A percentile compares a stretch with the other conserved stretches of the same genome.
These are phyloP conservation scores for Cyclophora punctaria DNA, from an alignment of 2,888 invertebrate species.

Conservation along the genomic window DNA sequence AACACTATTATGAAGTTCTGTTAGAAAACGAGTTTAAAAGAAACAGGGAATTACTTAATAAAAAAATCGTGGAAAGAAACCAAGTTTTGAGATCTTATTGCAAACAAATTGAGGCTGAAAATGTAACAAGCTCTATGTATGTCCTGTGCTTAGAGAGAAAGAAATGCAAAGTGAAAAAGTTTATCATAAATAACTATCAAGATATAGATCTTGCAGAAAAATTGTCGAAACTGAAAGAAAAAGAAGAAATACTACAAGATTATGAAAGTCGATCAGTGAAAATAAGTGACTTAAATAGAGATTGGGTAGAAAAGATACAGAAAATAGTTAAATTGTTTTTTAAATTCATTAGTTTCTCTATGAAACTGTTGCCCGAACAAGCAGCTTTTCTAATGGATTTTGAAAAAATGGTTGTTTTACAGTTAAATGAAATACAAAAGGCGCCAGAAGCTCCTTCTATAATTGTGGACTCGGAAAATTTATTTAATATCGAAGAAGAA, in stretches of 20 bases:
- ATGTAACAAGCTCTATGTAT: slow-evolving; percentile 57
- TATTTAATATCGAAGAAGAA: slow-evolving; percentile 37
- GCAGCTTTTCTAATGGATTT: slow-evolving; percentile 56
- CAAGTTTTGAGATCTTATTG: slow-evolving; percentile 51
- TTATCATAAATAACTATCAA: slow-evolving; percentile 47
- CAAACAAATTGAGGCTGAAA: slow-evolving; percentile 48
- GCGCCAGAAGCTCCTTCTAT: slow-evolving; percentile 34
- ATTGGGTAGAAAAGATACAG: slow-evolving; percentile 56
- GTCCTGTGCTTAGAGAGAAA: slow-evolving; percentile 60
- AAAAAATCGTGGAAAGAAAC: slow-evolving; percentile 45
- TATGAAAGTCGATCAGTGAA: slow-evolving; percentile 33
- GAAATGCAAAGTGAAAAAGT: slow-evolving; percentile 56
- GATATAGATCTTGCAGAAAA: slow-evolving; percentile 41
- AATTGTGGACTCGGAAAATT: slow-evolving; percentile 40
- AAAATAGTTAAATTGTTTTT: slow-evolving; percentile 57
- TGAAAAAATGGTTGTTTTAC: slow-evolving; percentile 58
- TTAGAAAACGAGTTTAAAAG: slow-evolving; percentile 43
- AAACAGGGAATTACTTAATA: slow-evolving; percentile 38
- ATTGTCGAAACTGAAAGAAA: slow-evolving; percentile 41
- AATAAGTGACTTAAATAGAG: slow-evolving; percentile 43
- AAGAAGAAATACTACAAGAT: slow-evolving; percentile 31
- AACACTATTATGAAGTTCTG: slow-evolving; percentile 50
- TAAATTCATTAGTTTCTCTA: slow-evolving; percentile 57
- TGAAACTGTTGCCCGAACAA: slow-evolving; percentile 62
- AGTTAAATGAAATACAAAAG: slow-evolving; percentile 57